A percentile compares a stretch with the other conserved stretches of the same genome.
Conservation (phyloP, 2,797 vertebrate genomes). For the Gallirallus australis region DNA sequence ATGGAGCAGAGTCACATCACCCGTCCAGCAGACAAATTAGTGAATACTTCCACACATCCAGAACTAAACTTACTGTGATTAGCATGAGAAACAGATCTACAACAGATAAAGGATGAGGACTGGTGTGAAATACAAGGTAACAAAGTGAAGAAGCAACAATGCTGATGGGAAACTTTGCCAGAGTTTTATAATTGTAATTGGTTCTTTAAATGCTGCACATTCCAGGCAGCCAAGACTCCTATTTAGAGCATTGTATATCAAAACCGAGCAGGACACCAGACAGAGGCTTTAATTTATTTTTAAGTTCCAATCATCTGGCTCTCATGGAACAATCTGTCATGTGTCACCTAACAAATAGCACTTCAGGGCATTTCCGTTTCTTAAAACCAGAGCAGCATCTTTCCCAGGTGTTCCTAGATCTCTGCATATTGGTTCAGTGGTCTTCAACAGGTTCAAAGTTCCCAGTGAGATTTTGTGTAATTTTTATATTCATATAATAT, state of each 20-base stretch:
- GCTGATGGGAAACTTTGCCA: constrained; percentile 27
- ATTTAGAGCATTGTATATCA: constrained; percentile 5
- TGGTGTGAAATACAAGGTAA: constrained; percentile 5
- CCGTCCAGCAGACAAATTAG: background rate
- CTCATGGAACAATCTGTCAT: constrained; percentile 8
- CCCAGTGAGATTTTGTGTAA: background rate
- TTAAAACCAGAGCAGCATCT: background rate
- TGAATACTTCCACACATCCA: background rate
- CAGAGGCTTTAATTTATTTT: constrained; percentile 45
- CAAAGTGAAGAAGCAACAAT: background rate
- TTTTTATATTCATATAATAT: background rate
- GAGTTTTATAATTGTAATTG: constrained; percentile 45
- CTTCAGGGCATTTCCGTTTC: background rate
- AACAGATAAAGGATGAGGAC: background rate
- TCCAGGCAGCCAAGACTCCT: constrained; percentile 22
- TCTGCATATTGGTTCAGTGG: background rate
- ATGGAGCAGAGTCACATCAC: background rate
- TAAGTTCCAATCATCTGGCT: constrained; percentile 29
- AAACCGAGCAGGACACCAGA: constrained; percentile 7
- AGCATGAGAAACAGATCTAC: background rate
- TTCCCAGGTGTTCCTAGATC: background rate
- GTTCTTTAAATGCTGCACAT: background rate
- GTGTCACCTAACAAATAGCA: constrained; percentile 6
- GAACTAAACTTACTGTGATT: background rate
- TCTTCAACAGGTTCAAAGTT: background rate